These are phyloP conservation scores for Coboldia fuscipes DNA, from an alignment of 1,140 invertebrate species.

Conservation along the genomic window DNA sequence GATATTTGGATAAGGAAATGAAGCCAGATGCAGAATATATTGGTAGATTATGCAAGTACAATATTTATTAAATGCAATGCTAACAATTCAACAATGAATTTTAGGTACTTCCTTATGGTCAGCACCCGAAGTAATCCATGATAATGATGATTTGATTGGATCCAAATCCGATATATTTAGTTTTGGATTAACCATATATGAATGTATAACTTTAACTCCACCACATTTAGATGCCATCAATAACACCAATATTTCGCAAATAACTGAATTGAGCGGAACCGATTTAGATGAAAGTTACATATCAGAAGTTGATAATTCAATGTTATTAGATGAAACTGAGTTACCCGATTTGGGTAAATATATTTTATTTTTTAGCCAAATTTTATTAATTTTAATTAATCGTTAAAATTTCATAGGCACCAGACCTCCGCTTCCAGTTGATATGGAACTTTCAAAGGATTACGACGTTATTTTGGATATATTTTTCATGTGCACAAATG, in stretches of 20 bases:
- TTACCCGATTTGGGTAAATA: too few relatives aligned
- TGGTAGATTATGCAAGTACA: conserved; percentile 12
- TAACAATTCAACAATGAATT: too few relatives aligned
- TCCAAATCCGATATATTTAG: conserved; percentile 61
- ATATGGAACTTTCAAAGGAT: conserved; percentile 28
- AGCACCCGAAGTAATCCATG: conserved; percentile 43
- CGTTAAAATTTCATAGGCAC: conserved; percentile 23
- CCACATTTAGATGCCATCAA: conserved; percentile 28
- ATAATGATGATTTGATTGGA: conserved; percentile 29
- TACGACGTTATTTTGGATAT: conserved; percentile 43
- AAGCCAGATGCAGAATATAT: conserved; percentile 25
- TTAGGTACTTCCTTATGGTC: conserved; percentile 53
- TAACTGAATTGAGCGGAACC: neutral
- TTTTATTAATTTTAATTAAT: neutral
- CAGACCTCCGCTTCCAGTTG: conserved; percentile 40
- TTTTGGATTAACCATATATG: conserved; percentile 55
- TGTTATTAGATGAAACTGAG: too few relatives aligned
- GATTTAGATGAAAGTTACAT: too few relatives aligned
- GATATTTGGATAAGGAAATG: conserved; percentile 31
- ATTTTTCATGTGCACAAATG: conserved; percentile 48
- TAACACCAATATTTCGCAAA: neutral
- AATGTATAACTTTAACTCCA: conserved; percentile 49
- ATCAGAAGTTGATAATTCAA: too few relatives aligned
- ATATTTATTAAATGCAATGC: too few relatives aligned
- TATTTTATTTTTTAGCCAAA: neutral